Base-by-base conservation (phyloP, 1,140 invertebrate species). In the Neotoxoptera formosana region DNA sequence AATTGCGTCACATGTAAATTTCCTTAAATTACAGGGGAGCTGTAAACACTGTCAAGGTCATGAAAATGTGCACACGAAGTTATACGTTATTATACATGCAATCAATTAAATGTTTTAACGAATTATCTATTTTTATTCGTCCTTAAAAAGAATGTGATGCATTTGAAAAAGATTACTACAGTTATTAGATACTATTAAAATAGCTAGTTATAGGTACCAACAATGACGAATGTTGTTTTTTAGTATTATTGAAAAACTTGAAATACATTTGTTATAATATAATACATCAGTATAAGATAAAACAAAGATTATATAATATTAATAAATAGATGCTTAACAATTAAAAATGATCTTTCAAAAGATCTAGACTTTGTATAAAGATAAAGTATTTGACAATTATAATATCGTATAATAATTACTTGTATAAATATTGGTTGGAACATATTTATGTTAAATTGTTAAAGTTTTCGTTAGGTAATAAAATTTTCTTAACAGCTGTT, bases 1-100 rank as follows among this genome's bases (percentile, higher is more conserved):
- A 92, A 83, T 92, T 45, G 51, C 76, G 76, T 92, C 60, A 41
- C 47, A 8, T 14, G 7, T 92, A 92, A 76, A 92, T 92, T 92
- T 83, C 9, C n/a, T 83, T 92, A 67, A 67, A 90, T 67, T 67
- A 90, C n/a, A 56, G 23, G 20, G 56, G 21, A 89, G 41, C 86
- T 30, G 90, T 92, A 83, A 92, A 92, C 90, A 83, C 14, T 51
- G 45, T 56, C 76, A 92, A 83, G 76, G 67, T 17, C 67, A 34
- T 81, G 90, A n/a, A 92, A 83, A 92, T 81, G 36, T 25, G 6
- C 34, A 45, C 17, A 30, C 25, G n/a, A 53, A 25, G 87, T 53
- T 56, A 36, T 36, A 51, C 25, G 53, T 45, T 30, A 60, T 90
- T 30, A 41, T 41, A 20, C 41, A 34, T 6, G 23, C 34, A 89